Evolutionary conservation across 2,888 invertebrate genomes (phyloP).

Genomic region (Tridacna crocea): DNA sequence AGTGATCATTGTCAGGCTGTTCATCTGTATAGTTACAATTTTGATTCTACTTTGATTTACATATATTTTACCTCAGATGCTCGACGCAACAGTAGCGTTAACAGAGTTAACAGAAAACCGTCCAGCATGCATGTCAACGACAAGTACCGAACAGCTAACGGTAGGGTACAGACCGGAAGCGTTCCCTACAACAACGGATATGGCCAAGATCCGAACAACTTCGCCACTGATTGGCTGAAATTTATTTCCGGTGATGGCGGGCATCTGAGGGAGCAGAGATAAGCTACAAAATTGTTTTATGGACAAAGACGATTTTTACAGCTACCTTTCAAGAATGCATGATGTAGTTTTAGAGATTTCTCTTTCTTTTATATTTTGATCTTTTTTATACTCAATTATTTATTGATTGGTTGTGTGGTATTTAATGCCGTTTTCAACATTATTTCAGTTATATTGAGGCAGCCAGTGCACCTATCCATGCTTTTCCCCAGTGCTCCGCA

Average conservation of each 20-base stretch:
- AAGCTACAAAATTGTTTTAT: background rate
- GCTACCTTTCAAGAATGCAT: no score
- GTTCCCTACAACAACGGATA: slow-evolving; percentile 33
- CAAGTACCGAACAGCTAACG: slow-evolving; percentile 12
- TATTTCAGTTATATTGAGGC: no score
- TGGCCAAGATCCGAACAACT: slow-evolving; percentile 54
- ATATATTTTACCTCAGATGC: slow-evolving; percentile 1
- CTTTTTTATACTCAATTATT: no score
- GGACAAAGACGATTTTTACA: background rate
- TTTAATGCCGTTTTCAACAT: no score
- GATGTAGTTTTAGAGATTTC: no score
- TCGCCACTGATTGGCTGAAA: slow-evolving; percentile 65
- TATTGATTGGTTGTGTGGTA: no score
- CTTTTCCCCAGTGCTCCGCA: no score
- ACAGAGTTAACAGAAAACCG: background rate
- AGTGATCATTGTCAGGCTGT: no score
- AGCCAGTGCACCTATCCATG: no score
- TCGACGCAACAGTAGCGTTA: slow-evolving; percentile 6
- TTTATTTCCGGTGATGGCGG: slow-evolving; percentile 62
- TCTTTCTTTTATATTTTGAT: no score
- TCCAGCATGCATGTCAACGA: background rate
- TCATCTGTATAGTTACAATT: no score
- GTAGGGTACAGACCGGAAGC: slow-evolving; percentile 6
- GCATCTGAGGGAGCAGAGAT: slow-evolving; percentile 64
- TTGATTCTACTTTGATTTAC: no score